phyloP scores from a whole-genome alignment of 2,888 invertebrate genomes.

The Amphipyra berbera region DNA sequence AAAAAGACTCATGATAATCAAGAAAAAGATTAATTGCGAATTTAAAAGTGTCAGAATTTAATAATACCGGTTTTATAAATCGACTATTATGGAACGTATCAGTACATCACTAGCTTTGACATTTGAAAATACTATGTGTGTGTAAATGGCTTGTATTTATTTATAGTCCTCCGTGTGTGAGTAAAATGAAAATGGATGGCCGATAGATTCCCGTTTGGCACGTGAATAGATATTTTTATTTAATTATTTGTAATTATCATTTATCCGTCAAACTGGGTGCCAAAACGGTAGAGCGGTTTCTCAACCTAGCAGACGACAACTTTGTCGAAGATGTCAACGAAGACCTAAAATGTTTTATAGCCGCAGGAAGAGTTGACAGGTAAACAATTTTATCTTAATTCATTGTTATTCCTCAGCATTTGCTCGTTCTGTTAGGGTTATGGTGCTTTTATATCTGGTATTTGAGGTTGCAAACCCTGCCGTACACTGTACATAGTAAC shows the following conservation, averaged over 20 bases:
- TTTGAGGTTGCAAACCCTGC: conserved; percentile 9
- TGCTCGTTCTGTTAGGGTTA: conserved; percentile 33
- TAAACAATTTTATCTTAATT: conserved; percentile 81
- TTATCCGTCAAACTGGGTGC: conserved; percentile 87
- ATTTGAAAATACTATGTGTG: conserved; percentile 36
- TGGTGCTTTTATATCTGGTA: conserved; percentile 7
- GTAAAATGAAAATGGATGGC: conserved; percentile 78
- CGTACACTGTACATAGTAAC: conserved; percentile 13
- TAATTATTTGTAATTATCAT: conserved; percentile 69
- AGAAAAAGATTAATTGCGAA: too few species aligned
- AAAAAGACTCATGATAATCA: too few species aligned
- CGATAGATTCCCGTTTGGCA: conserved; percentile 79
- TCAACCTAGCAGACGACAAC: conserved; percentile 85
- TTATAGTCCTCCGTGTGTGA: conserved; percentile 55
- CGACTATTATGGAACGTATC: conserved; percentile 14
- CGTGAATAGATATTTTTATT: conserved; percentile 78
- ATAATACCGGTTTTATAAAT: conserved; percentile 36
- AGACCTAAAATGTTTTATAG: conserved; percentile 86
- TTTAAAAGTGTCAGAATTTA: too few species aligned
- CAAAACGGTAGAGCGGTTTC: conserved; percentile 87
- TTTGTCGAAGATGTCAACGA: conserved; percentile 88
- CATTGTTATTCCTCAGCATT: conserved; percentile 55
- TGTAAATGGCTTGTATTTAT: conserved; percentile 43
- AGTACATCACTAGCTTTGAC: conserved; percentile 54
- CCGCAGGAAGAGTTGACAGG: conserved; percentile 86